Evolutionary conservation across 1,140 invertebrate genomes (phyloP).

Genomic region (Uloborus diversus): DNA sequence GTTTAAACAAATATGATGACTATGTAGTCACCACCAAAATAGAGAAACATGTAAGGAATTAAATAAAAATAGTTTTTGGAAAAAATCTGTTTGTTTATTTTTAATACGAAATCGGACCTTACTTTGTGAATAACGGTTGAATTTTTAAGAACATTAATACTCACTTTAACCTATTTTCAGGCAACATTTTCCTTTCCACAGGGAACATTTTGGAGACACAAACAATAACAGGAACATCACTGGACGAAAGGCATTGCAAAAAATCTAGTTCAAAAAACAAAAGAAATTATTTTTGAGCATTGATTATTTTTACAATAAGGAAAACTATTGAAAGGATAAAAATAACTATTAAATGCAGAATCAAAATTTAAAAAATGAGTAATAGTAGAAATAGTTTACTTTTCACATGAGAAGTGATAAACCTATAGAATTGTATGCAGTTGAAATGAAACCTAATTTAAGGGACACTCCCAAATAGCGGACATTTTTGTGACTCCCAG

Average conservation of each 20-base stretch:
- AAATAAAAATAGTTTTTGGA: background rate
- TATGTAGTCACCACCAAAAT: no score
- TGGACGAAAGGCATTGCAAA: constrained; percentile 73
- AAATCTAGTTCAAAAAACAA: constrained; percentile 70
- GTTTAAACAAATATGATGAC: no score
- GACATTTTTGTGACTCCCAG: no score
- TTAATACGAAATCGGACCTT: background rate
- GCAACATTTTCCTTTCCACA: constrained; percentile 70
- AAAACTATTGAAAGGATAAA: background rate
- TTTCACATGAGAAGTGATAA: no score
- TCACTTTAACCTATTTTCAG: constrained; percentile 72
- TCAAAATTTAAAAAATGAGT: constrained; percentile 28
- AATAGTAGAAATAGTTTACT: background rate
- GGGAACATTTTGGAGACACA: constrained; percentile 97
- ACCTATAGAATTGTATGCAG: no score
- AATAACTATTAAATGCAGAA: constrained; percentile 2
- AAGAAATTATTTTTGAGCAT: constrained; percentile 6
- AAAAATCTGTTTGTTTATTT: background rate
- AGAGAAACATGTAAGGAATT: background rate
- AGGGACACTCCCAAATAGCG: no score
- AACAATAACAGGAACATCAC: constrained; percentile 79
- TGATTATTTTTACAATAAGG: background rate
- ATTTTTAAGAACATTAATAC: background rate
- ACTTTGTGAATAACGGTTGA: background rate
- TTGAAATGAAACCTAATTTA: no score